Evolutionary conservation across 2,113 vertebrate species (phyloP), one percentile per base, ranked within the genome.

Genomic region (Erythrocercus mccallii): DNA sequence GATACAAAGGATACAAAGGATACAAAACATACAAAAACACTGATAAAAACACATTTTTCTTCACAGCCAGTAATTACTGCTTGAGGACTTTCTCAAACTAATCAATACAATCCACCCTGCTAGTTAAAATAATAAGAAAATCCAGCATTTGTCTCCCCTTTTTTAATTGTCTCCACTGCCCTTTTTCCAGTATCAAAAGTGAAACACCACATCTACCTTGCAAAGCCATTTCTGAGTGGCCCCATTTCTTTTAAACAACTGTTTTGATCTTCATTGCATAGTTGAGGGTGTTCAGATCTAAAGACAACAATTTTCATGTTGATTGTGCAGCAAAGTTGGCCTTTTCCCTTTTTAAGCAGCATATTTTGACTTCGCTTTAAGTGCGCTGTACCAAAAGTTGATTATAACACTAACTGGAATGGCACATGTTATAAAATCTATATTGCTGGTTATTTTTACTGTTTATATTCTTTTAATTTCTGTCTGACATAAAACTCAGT

Each of bases 401-500:
- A 87, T 77, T 79, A 70, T 53, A 92, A 66, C 37, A 72, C 11
- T 83, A 58, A 72, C 83, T 44, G 69, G 69, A 91, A 44, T 35
- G 60, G 47, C 31, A 37, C 45, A 28, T 11, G 31, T 30, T 80
- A 24, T 81, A 65, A 93, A 90, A 47, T 71, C 61, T 54, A 7
- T 38, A 81, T 44, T 81, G 58, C 62, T 57, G 40, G 14, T 90
- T 62, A 57, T 57, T 73, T 94, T 84, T 94, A 44, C 51, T 66
- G 68, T 84, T 71, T 96, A 87, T 82, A 31, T 65, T 88, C 73
- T 45, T 86, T 92, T 90, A 28, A 18, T 92, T 95, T 86, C 86
- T 81, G 74, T 70, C n/a, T 92, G 69, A 95, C 86, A 96, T 89
- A 86, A 96, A 95, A 94, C 44, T 78, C 95, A 78, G 82, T 88